Evolutionary conservation across 2,888 invertebrate species (phyloP), one percentile per base, ranked within the genome.

Genomic region (Zaprionus obscuricornis): DNA sequence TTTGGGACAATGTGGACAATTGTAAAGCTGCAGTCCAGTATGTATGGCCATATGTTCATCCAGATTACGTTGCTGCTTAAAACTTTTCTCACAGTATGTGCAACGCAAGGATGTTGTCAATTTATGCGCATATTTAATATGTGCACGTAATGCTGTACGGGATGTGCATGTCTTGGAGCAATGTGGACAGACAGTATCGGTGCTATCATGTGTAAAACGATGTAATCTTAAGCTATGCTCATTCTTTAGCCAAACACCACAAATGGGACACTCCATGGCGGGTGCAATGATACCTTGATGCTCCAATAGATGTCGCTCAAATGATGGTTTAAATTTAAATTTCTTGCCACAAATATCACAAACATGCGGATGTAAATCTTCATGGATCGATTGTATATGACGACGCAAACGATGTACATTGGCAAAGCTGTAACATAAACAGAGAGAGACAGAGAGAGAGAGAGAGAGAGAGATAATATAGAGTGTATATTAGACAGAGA

Each of bases 11-110:
- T 88, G 88, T 1, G 87, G 88, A 54, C 88, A 88, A 8, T 79
- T 83, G 52, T 88, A 88, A 0, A 88, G 74, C 58, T 85, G 87
- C 17, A 73, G 69, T 1, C 88, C 88, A 0, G 88, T 88, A 20
- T 88, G 88, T 11, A 77, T 88, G 22, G 88, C 88, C 77, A 88
- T 79, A 45, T 88, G 88, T 58, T 88, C 88, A 52, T 88, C 86
- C 7, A 88, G 64, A 34, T 86, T 88, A 16, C 86, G 85, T 18
- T 78, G 76, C 46, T 83, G 77, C 43, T 88, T 88, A 26, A 88
- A 88, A 5, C 59, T 78, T 66, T 87, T 88, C 6, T 86, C 87
- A 43, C 88, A 88, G 50, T 79, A 88, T 1, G 74, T 79, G 59
- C 88, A 88, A 39, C 81, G 78, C 14, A 86, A 68, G 46, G 62